phyloP scores from a whole-genome alignment of 2,888 invertebrate species.

The Clanis bilineata region DNA sequence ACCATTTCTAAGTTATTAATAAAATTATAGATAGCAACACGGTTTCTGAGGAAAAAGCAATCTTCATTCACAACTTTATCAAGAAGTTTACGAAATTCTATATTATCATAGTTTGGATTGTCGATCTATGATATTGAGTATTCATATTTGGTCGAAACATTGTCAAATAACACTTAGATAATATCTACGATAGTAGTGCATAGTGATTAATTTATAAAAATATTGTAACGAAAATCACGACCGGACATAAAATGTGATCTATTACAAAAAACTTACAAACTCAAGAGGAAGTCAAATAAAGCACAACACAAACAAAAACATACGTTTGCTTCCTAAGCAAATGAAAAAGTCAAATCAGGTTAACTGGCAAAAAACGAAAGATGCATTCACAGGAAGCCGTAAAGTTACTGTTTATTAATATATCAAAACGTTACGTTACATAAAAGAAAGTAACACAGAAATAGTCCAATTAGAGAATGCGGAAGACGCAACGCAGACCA shows the following conservation, averaged over 20 bases:
- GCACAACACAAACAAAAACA: neutral
- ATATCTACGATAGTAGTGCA: no score
- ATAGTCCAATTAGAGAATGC: conserved; percentile 67
- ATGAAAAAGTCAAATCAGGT: neutral
- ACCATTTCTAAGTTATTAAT: neutral
- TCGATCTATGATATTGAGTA: no score
- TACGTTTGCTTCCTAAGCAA: neutral
- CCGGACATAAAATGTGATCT: neutral
- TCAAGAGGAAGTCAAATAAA: neutral
- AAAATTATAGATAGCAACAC: neutral
- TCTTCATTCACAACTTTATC: neutral
- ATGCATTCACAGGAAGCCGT: conserved; percentile 49
- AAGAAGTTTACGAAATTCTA: neutral
- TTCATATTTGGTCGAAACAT: no score
- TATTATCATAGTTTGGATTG: no score
- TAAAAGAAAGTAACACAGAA: conserved; percentile 59
- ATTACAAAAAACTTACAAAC: neutral
- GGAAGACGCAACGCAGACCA: conserved; percentile 68
- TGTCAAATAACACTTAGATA: no score
- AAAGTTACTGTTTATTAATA: conserved; percentile 45
- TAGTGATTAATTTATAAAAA: neutral
- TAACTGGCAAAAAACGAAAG: conserved; percentile 22
- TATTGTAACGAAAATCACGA: neutral
- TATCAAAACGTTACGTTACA: conserved; percentile 45
- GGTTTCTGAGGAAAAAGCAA: neutral